Conservation (phyloP, 64 coral and sea anemone genomes). For the Montipora sp. region DNA sequence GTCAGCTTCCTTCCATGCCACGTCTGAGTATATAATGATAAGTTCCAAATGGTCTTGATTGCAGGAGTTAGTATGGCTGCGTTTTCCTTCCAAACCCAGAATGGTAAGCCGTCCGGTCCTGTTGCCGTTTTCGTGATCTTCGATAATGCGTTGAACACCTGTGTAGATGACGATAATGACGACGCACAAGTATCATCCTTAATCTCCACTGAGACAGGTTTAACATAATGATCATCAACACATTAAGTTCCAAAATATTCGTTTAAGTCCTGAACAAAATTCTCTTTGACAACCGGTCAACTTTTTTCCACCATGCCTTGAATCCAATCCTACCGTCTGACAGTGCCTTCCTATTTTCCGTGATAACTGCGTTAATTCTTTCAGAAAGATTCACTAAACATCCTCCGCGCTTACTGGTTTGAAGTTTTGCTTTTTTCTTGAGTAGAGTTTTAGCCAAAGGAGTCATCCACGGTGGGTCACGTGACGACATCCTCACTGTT, state of each 20-base stretch:
- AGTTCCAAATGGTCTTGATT: neutral
- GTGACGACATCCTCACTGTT: conserved; percentile 36
- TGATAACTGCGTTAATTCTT: neutral
- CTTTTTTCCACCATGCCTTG: conserved; percentile 33
- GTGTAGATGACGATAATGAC: no score
- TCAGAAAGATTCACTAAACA: no score
- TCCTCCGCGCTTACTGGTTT: neutral
- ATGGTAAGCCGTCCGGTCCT: neutral
- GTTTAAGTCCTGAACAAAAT: neutral
- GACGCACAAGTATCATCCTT: neutral
- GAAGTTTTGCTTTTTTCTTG: conserved; percentile 34
- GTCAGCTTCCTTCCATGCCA: neutral
- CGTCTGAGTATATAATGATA: neutral
- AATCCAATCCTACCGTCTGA: conserved; percentile 21
- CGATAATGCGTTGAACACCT: neutral
- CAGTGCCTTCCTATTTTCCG: conserved; percentile 10
- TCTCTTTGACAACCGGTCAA: conserved; percentile 15
- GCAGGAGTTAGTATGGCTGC: neutral
- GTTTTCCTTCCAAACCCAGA: neutral
- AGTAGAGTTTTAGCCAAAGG: conserved; percentile 50
- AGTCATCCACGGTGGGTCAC: conserved; percentile 73
- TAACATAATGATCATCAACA: neutral
- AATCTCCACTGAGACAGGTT: neutral
- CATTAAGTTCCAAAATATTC: no score
- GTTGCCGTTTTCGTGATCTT: neutral